Conservation (phyloP, 1,140 invertebrate species). For the Drosophila insularis region DNA sequence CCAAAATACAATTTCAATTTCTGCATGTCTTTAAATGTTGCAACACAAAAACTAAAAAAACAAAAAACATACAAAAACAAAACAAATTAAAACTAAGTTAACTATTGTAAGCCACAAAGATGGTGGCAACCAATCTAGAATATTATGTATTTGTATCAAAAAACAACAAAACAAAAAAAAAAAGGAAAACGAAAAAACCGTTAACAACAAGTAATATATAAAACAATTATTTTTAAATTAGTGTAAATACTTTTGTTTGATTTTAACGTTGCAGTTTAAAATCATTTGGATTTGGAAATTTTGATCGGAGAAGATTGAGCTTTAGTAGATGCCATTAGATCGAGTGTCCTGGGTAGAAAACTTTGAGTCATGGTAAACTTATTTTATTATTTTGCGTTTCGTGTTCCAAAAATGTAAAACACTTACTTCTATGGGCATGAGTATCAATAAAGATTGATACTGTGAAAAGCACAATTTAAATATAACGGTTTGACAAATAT, state of each 20-base stretch:
- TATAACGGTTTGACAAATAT: too few species aligned
- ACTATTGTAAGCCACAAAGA: constrained; percentile 57
- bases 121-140: constrained; percentile 36
- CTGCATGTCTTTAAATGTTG: constrained; percentile 69
- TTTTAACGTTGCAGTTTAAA: background rate
- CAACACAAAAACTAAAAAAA: constrained; percentile 49
- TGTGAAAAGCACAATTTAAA: too few species aligned
- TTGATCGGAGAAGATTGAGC: too few species aligned
- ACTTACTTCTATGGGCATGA: too few species aligned
- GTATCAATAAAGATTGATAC: too few species aligned
- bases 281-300: too few species aligned
- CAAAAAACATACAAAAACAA: constrained; percentile 40
- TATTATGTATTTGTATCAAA: constrained; percentile 68
- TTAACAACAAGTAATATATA: constrained; percentile 61
- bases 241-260: constrained; percentile 10
- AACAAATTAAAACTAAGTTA: constrained; percentile 60
- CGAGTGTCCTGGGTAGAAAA: too few species aligned
- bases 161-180: constrained; percentile 56
- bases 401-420: too few species aligned
- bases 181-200: constrained; percentile 15
- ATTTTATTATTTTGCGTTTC: too few species aligned
- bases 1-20: constrained; percentile 48
- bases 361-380: too few species aligned
- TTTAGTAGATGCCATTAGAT: too few species aligned
- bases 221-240: constrained; percentile 59